Base-by-base conservation (phyloP, 2,888 invertebrate species). In the Caenorhabditis sulstoni region DNA sequence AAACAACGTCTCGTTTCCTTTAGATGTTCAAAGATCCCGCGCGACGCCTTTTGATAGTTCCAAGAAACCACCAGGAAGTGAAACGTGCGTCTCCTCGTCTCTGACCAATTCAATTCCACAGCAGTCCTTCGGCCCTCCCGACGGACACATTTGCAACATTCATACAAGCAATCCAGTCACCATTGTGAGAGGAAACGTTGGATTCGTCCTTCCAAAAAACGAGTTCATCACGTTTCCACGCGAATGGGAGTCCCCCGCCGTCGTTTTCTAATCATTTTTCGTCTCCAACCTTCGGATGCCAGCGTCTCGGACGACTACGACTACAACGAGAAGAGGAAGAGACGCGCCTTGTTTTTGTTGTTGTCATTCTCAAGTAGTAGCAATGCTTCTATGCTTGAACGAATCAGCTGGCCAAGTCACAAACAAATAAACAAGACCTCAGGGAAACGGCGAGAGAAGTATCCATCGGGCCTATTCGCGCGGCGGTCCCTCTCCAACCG, bases 301-400 rank as follows among this genome's bases (percentile, higher is more conserved):
- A 41, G 62, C 45, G 62, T 57, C 57, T 70, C 23, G 71, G 62
- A 71, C 71, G 49, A 62, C 55, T 41, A 57, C 62, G 49, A 53
- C 53, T 20, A 22, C 18, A 16, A 47, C 8, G 20, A 47, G 45
- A 23, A 41, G 50, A 64, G 49, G 55, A 61, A 16, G 55, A 53
- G 70, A 61, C 61, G 14, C 59, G 73, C 64, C 64, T 73, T 73
- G 73, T 73, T 73, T 73, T 73, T 73, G 73, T 73, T 73, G 73
- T 73, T 73, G 73, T 73, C 73, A 73, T 65, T 58, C 73, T 73
- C 73, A 73, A 73, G 64, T 73, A 64, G 73, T 64, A 73, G 64
- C 64, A 58, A 73, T 64, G 64, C 73, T 58, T 73, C 73, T 41
- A 73, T 73, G 73, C 73, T 73, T 73, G 73, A 73, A 73, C 64